Conservation (phyloP, 2,113 vertebrate species). For the Chiloscyllium plagiosum region DNA sequence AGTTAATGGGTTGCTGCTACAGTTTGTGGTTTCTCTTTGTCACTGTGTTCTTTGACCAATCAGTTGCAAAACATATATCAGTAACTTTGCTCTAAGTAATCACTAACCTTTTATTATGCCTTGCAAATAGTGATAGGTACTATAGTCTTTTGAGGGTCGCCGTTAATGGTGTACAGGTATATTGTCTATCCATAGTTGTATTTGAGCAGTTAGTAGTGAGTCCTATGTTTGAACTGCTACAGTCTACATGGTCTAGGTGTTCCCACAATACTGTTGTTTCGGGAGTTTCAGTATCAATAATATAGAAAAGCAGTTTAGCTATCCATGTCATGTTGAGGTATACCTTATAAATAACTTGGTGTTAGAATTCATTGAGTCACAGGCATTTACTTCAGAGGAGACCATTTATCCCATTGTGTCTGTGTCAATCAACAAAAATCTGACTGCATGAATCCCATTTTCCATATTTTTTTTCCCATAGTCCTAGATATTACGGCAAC, state of each 20-base stretch:
- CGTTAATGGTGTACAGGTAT: neutral
- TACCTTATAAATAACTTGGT: neutral
- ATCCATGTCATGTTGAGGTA: neutral
- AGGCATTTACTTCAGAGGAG: too few species aligned
- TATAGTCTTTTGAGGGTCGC: neutral
- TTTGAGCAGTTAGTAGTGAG: neutral
- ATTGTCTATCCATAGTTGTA: neutral
- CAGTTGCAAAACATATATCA: neutral
- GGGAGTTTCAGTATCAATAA: neutral
- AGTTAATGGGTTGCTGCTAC: neutral
- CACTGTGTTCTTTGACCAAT: neutral
- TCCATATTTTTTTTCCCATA: too few species aligned
- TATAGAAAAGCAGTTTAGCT: neutral
- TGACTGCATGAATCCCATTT: too few species aligned
- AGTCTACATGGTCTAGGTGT: neutral
- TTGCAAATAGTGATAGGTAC: neutral
- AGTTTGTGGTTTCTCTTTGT: neutral
- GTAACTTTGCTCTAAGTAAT: neutral
- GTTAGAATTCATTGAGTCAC: too few species aligned
- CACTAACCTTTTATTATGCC: neutral
- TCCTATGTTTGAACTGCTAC: neutral
- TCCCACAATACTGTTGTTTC: neutral
- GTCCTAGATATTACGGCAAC: too few species aligned
- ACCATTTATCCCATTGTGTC: too few species aligned
- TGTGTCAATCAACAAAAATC: too few species aligned